These are phyloP conservation scores for Seriola dumerili DNA, from an alignment of 2,113 vertebrate species.

Conservation along the genomic window DNA sequence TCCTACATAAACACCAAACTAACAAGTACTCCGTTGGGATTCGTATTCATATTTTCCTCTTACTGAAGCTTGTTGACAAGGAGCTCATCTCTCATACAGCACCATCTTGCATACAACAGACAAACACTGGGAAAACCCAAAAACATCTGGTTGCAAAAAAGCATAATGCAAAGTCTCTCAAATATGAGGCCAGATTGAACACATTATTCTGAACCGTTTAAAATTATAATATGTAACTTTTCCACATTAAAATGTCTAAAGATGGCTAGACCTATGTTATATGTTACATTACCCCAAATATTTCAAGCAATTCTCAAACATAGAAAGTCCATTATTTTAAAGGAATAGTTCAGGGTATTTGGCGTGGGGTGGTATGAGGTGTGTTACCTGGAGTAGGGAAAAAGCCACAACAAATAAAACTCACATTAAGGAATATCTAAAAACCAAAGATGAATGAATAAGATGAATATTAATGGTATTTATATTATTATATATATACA, in stretches of 20 bases:
- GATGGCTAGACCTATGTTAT: no score
- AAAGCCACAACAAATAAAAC: background rate
- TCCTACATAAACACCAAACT: background rate
- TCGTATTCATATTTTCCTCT: background rate
- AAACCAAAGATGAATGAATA: background rate
- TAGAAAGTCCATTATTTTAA: background rate
- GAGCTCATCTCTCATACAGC: background rate
- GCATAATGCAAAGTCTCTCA: background rate
- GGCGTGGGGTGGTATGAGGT: no score
- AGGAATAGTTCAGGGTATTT: no score
- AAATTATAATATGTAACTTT: no score
- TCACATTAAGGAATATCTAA: background rate
- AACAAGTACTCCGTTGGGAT: background rate
- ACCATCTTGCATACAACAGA: background rate
- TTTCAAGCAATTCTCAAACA: no score
- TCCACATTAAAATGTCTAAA: no score
- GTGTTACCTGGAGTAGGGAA: no score
- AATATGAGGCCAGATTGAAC: background rate
- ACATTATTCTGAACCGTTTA: background rate
- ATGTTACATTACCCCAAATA: no score
- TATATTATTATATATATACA: background rate
- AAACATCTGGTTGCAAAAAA: background rate
- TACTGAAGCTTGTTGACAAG: background rate
- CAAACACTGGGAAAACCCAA: background rate
- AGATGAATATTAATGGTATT: background rate